Evolutionary conservation across 2,888 invertebrate genomes (phyloP).

Genomic region (Ophonus ardosiacus): DNA sequence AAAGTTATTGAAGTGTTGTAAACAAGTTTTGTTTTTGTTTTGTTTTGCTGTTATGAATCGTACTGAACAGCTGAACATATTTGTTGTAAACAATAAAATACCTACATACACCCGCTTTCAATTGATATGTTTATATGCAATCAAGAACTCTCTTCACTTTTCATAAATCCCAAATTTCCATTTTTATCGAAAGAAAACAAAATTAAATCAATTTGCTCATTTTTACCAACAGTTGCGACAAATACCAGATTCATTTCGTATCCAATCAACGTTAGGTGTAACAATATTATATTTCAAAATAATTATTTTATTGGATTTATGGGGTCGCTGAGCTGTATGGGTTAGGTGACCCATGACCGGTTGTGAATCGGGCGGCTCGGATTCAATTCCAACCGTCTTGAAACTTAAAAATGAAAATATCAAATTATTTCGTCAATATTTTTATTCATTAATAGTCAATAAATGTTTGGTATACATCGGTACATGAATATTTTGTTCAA

Average conservation of each 20-base stretch:
- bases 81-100: slow-evolving; percentile 43
- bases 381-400: too few species aligned
- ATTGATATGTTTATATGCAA: slow-evolving; percentile 1
- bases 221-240: background rate
- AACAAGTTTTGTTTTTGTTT: slow-evolving; percentile 27
- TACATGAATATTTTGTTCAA: too few species aligned
- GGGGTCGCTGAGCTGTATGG: too few species aligned
- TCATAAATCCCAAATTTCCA: slow-evolving; percentile 17
- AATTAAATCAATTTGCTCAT: background rate
- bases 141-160: background rate
- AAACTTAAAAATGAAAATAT: too few species aligned
- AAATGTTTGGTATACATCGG: too few species aligned
- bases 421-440: too few species aligned
- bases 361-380: too few species aligned
- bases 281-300: too few species aligned
- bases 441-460: too few species aligned
- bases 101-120: slow-evolving; percentile 2
- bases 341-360: too few species aligned
- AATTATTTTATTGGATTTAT: too few species aligned
- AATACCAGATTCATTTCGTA: background rate
- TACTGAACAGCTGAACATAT: slow-evolving; percentile 11
- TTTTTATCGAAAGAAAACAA: background rate
- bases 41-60: slow-evolving; percentile 28
- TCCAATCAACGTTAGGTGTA: background rate
- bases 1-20: slow-evolving; percentile 24